Conservation (phyloP, 2,797 vertebrate species). For the Tamandua tetradactyla region DNA sequence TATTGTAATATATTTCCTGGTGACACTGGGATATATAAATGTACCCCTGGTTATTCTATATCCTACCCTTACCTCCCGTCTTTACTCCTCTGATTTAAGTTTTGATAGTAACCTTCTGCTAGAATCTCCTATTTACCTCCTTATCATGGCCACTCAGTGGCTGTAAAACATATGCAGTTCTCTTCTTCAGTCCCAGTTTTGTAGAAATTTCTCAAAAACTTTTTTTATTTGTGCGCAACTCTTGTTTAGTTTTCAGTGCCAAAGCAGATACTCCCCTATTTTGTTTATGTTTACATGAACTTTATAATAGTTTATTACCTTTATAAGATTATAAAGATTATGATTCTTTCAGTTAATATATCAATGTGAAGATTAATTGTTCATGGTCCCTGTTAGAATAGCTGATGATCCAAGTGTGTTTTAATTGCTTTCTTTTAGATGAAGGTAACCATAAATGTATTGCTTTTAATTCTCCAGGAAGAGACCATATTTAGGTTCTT, state of each 20-base stretch:
- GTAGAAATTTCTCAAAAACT: background rate
- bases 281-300: background rate
- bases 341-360: background rate
- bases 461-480: constrained; percentile 4
- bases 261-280: background rate
- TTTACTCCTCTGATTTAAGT: background rate
- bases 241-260: background rate
- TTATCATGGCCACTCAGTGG: background rate
- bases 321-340: background rate
- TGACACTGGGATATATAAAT: background rate
- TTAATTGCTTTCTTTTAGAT: constrained; percentile 11
- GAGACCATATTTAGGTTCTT: background rate
- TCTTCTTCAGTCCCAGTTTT: constrained; percentile 10
- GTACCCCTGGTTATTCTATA: background rate
- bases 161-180: background rate
- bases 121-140: background rate
- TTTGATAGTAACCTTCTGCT: background rate
- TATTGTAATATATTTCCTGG: background rate
- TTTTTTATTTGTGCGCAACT: background rate
- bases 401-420: background rate
- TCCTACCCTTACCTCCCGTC: background rate
- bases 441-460: background rate
- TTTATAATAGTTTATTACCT: background rate
- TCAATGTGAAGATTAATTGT: background rate
- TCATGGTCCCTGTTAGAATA: background rate